phyloP scores from a whole-genome alignment of 1,140 invertebrate species.

The Leptinotarsa undecemlineata region DNA sequence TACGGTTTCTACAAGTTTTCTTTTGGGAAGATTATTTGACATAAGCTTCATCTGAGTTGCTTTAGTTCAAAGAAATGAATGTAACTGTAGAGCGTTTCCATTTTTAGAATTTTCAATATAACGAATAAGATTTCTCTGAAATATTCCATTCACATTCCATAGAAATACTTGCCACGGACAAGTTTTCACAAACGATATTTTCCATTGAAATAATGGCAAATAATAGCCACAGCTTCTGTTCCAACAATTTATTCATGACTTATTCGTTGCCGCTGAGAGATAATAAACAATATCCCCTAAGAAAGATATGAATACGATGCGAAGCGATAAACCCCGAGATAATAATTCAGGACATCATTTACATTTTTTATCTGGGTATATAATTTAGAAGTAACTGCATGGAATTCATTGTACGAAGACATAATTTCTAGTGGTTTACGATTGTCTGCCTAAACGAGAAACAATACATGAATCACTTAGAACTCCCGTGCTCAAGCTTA shows the following conservation, averaged over 20 bases:
- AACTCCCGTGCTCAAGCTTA: constrained; percentile 35
- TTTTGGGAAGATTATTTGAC: no score
- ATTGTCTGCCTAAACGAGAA: constrained; percentile 52
- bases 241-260: constrained; percentile 3
- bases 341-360: constrained; percentile 49
- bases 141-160: no score
- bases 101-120: no score
- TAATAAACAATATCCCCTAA: constrained; percentile 31
- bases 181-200: no score
- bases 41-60: no score
- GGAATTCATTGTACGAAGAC: constrained; percentile 51
- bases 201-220: no score
- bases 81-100: no score
- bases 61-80: no score
- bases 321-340: constrained; percentile 30
- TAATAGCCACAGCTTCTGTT: neutral
- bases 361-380: constrained; percentile 49
- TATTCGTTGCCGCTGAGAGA: constrained; percentile 7
- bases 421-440: constrained; percentile 54
- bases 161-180: no score
- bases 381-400: constrained; percentile 47
- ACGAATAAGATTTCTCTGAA: no score
- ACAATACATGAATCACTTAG: constrained; percentile 55
- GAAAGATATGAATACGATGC: constrained; percentile 29
- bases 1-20: no score